Evolutionary conservation across 1,140 invertebrate species (phyloP), one percentile per base, ranked within the genome.

Genomic region (Drosophila biarmipes): DNA sequence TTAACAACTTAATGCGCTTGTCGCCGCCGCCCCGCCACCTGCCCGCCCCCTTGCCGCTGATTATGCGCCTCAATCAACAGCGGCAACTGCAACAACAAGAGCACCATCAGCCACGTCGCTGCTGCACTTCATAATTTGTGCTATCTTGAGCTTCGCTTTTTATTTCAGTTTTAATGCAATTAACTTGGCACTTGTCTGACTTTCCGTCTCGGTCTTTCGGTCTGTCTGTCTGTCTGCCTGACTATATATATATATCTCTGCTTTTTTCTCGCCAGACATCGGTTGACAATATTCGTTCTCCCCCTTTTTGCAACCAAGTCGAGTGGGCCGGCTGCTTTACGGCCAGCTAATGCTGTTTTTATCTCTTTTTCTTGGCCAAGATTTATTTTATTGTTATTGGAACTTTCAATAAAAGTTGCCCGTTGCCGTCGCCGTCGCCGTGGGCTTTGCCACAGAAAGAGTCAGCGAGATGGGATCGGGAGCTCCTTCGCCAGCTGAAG

Each of bases 121-220:
- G 61, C 59, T 81, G 82, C 82, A 86, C 84, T 86, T 86, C 82
- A 86, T 86, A 86, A 87, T 89, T 89, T 86, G 56, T 82, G 82
- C 84, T 87, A 87, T 87, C 82, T 51, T 87, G 84, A 78, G 84
- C 84, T 89, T 89, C 48, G 79, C 84, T 89, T 89, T 89, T 87
- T 87, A 87, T 87, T 87, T 87, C 82, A 87, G 84, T 87, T 87
- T 87, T 87, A 87, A 87, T 87, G 82, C 82, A 87, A 87, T 87
- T 87, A 87, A 87, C 79, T 87, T 87, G 84, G 75, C 79, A 87
- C 82, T 87, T 84, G 82, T 87, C 81, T 87, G 73, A 73, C 68
- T 74, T 73, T 87, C 63, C 58, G 63, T 81, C 78, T 81, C 71
- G 29, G 55, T 64, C 73, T 64, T 14, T 8, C 21, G 24, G 24